These are phyloP conservation scores for Chaetogeoica ovagalla DNA, from an alignment of 2,888 invertebrate species.

Conservation along the genomic window DNA sequence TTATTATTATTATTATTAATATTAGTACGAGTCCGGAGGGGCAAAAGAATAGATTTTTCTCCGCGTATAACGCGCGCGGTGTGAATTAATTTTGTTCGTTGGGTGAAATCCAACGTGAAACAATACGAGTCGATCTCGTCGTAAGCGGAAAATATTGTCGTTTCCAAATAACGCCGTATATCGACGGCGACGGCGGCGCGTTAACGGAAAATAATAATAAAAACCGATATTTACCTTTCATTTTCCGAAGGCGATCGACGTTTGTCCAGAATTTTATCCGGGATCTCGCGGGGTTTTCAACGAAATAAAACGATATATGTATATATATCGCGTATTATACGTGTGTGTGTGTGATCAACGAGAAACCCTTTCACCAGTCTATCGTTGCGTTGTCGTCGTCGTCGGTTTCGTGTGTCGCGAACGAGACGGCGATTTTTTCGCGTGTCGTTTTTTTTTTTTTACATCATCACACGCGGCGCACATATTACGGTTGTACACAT, in stretches of 20 bases:
- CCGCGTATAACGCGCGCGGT: too few relatives aligned
- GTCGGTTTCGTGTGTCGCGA: neutral
- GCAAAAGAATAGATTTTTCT: too few relatives aligned
- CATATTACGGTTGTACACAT: neutral
- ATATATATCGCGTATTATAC: neutral
- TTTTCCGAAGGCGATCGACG: slow-evolving; percentile 47
- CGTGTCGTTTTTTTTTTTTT: slow-evolving; percentile 35
- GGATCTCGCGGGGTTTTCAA: neutral
- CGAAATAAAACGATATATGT: neutral
- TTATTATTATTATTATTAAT: too few relatives aligned
- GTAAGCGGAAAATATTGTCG: too few relatives aligned
- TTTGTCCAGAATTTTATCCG: slow-evolving; percentile 25
- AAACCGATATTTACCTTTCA: slow-evolving; percentile 31
- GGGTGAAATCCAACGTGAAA: too few relatives aligned
- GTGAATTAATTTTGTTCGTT: too few relatives aligned
- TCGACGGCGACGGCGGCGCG: too few relatives aligned
- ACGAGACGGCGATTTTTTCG: slow-evolving; percentile 21
- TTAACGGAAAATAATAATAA: too few relatives aligned
- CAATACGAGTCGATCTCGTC: too few relatives aligned
- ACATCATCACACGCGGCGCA: slow-evolving; percentile 38
- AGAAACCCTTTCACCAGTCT: slow-evolving; percentile 46
- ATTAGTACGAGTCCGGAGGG: too few relatives aligned
- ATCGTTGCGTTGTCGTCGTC: neutral
- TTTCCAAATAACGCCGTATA: too few relatives aligned
- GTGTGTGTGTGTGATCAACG: neutral